Evolutionary conservation across 2,888 invertebrate species (phyloP).

Genomic region (Mylabris sibirica): DNA sequence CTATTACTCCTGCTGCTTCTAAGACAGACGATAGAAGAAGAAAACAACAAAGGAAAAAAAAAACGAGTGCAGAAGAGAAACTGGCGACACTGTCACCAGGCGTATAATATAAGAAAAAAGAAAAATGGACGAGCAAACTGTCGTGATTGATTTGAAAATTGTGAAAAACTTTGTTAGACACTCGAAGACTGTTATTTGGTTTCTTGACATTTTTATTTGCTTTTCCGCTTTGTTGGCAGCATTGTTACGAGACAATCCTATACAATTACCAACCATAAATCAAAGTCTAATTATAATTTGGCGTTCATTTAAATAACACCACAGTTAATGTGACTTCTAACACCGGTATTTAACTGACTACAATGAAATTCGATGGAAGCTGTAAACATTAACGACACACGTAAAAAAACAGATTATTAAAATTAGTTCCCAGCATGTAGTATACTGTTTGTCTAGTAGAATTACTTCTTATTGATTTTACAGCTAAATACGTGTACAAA

Average conservation of each 20-base stretch:
- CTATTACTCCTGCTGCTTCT: too few species aligned
- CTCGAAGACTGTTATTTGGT: conserved; percentile 9
- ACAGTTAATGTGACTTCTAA: background rate
- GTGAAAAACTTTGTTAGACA: conserved; percentile 38
- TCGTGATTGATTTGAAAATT: conserved; percentile 57
- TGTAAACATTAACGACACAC: too few species aligned
- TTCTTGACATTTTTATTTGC: conserved; percentile 10
- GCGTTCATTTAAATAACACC: background rate
- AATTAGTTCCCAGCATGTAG: too few species aligned
- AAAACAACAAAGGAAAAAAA: background rate
- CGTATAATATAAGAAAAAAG: conserved; percentile 57
- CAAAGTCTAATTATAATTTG: conserved; percentile 3
- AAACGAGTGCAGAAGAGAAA: conserved; percentile 41
- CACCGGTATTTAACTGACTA: too few species aligned
- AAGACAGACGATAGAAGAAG: background rate
- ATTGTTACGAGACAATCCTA: background rate
- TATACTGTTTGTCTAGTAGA: too few species aligned
- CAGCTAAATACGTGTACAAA: too few species aligned
- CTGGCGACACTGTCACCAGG: conserved; percentile 56
- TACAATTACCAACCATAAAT: conserved; percentile 5
- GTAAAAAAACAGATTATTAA: conserved; percentile 16
- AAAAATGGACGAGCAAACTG: conserved; percentile 55
- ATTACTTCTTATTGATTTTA: too few species aligned
- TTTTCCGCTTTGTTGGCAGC: conserved; percentile 7
- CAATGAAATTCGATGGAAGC: background rate